A percentile compares a stretch with the other conserved stretches of the same genome.
These are phyloP conservation scores for Tetranychus piercei DNA, from an alignment of 2,888 invertebrate species.

Conservation along the genomic window DNA sequence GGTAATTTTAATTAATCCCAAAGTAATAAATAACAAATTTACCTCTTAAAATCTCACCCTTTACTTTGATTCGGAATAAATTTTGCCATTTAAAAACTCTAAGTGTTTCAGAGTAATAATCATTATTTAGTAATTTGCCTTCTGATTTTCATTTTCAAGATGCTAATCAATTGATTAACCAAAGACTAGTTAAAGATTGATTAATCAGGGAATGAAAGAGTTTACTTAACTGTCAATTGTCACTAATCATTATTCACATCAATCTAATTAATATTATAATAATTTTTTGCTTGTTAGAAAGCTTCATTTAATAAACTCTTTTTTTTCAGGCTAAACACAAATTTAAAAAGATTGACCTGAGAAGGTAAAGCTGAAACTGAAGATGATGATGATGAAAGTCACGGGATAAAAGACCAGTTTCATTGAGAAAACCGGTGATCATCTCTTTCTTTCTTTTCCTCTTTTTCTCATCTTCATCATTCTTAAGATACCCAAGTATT, in stretches of 20 bases:
- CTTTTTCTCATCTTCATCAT: slow-evolving; percentile 1
- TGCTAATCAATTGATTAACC: too few species aligned
- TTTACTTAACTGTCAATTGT: background rate
- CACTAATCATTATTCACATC: background rate
- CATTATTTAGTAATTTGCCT: too few species aligned
- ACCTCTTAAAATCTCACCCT: background rate
- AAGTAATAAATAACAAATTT: background rate
- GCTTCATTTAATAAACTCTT: background rate
- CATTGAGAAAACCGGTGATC: background rate
- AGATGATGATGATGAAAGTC: background rate
- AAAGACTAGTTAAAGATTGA: too few species aligned
- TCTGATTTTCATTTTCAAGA: too few species aligned
- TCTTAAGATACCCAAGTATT: background rate
- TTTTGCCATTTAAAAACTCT: too few species aligned
- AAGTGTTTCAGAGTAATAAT: background rate
- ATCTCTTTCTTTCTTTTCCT: slow-evolving; percentile 2
- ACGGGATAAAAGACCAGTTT: background rate
- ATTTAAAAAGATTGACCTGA: background rate
- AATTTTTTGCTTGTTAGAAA: background rate
- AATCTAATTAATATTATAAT: background rate
- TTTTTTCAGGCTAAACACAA: background rate
- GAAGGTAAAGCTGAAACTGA: background rate
- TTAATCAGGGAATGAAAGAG: too few species aligned
- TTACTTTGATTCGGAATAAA: background rate
- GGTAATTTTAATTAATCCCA: background rate